Percentiles rank a stretch among this genome's conserved stretches.
phyloP scores from a whole-genome alignment of 1,140 invertebrate species.

The Atta colombica region DNA sequence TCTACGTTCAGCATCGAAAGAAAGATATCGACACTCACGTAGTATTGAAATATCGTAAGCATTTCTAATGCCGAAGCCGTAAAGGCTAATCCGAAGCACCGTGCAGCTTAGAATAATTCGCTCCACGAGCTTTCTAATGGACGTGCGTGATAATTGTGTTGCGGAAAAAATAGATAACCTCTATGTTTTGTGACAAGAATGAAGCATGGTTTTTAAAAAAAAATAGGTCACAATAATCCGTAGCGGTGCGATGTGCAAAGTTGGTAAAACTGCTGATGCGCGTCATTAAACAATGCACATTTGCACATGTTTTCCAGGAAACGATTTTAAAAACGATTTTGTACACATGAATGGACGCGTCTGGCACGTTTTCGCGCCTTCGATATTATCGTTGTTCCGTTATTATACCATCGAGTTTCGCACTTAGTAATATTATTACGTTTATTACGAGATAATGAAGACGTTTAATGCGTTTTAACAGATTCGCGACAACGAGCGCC shows the following conservation, averaged over 20 bases:
- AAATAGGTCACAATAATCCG: constrained; percentile 1
- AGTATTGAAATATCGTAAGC: not conserved
- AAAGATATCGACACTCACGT: not conserved
- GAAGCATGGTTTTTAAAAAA: not conserved
- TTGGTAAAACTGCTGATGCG: constrained; percentile 35
- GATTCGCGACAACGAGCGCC: constrained; percentile 18
- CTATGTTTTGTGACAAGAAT: not conserved
- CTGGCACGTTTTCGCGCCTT: constrained; percentile 32
- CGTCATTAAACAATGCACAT: not conserved
- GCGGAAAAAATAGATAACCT: not conserved
- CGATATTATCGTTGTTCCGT: constrained; percentile 25
- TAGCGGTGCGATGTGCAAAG: not conserved
- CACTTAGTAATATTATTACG: constrained; percentile 45
- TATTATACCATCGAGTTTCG: constrained; percentile 26
- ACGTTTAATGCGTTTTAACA: constrained; percentile 37
- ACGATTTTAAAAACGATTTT: constrained; percentile 4
- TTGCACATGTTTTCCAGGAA: not conserved
- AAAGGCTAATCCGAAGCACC: constrained; percentile 40
- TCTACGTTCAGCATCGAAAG: not conserved
- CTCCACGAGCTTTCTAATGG: not conserved
- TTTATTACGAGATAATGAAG: constrained; percentile 44
- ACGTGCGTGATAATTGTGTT: not conserved
- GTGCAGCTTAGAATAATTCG: not conserved
- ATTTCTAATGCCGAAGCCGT: constrained; percentile 23
- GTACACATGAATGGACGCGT: not conserved